A percentile compares a stretch with the other conserved stretches of the same genome.
Evolutionary conservation across 2,888 invertebrate genomes (phyloP).

Genomic region (Sinopyrophorus schimmeli): DNA sequence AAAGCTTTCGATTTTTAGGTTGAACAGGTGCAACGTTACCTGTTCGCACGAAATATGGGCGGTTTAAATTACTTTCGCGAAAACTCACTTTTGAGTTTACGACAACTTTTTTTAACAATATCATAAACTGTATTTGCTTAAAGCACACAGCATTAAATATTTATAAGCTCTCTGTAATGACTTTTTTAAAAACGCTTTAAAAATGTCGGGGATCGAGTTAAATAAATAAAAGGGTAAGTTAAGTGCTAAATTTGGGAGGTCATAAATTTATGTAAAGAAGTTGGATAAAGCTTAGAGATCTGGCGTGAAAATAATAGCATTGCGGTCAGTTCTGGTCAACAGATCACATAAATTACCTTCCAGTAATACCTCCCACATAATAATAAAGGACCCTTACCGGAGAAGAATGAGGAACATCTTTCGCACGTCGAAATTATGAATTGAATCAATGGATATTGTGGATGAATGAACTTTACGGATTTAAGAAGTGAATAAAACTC

Average conservation of each 20-base stretch:
- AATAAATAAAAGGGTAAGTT: too few relatives aligned
- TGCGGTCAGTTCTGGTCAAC: slow-evolving; percentile 31
- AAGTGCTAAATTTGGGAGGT: slow-evolving; percentile 7
- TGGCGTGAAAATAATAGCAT: slow-evolving; percentile 29
- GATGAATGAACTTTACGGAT: slow-evolving; percentile 28
- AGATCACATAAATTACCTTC: slow-evolving; percentile 32
- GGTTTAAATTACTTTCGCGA: slow-evolving; percentile 18
- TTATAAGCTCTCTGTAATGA: too few relatives aligned
- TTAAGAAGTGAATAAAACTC: slow-evolving; percentile 31
- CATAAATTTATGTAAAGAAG: slow-evolving; percentile 32
- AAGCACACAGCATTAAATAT: too few relatives aligned
- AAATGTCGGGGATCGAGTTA: too few relatives aligned
- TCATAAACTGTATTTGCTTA: too few relatives aligned
- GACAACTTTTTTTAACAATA: neutral
- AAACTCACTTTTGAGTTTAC: too few relatives aligned
- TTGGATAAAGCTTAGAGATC: slow-evolving; percentile 28
- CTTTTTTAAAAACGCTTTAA: too few relatives aligned
- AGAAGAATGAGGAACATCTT: slow-evolving; percentile 27
- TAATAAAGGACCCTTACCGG: slow-evolving; percentile 17
- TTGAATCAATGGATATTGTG: slow-evolving; percentile 18
- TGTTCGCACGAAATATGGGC: slow-evolving; percentile 22
- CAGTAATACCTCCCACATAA: slow-evolving; percentile 31
- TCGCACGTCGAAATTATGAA: slow-evolving; percentile 30
- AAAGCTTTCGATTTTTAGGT: slow-evolving; percentile 10
- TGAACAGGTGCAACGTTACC: slow-evolving; percentile 26